Percentiles rank a stretch among this genome's conserved stretches.
phyloP scores from a whole-genome alignment of 2,888 invertebrate genomes.

The Tenthredo notha region DNA sequence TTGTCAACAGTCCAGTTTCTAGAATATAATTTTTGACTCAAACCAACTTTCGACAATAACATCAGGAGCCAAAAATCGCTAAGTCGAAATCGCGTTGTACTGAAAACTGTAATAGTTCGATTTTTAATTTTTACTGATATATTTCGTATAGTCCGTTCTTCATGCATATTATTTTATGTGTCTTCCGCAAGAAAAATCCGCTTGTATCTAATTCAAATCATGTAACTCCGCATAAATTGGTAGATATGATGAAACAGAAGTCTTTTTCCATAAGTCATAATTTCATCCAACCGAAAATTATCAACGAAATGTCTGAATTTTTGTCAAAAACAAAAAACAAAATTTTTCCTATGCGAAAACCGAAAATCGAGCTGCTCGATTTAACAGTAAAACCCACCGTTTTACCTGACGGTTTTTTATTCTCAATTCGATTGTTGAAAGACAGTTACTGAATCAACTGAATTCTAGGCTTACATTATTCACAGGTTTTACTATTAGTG shows the following conservation, averaged over 20 bases:
- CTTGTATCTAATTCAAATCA: neutral
- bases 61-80: neutral
- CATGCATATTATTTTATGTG: neutral
- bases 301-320: too few species aligned
- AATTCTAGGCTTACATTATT: neutral
- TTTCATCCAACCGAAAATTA: too few species aligned
- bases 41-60: neutral
- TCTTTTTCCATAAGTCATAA: too few species aligned
- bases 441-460: neutral
- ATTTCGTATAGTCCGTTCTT: neutral
- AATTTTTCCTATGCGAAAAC: neutral
- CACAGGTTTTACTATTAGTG: neutral
- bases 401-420: neutral
- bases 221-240: too few species aligned
- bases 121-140: neutral
- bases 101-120: neutral
- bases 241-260: too few species aligned
- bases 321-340: too few species aligned
- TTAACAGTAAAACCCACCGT: neutral
- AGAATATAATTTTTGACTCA: neutral
- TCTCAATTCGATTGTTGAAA: neutral
- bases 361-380: neutral
- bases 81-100: neutral
- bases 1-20: neutral
- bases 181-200: neutral